Evolutionary conservation across 2,113 vertebrate genomes (phyloP), one percentile per base, ranked within the genome.

Genomic region (Lepus timidus): DNA sequence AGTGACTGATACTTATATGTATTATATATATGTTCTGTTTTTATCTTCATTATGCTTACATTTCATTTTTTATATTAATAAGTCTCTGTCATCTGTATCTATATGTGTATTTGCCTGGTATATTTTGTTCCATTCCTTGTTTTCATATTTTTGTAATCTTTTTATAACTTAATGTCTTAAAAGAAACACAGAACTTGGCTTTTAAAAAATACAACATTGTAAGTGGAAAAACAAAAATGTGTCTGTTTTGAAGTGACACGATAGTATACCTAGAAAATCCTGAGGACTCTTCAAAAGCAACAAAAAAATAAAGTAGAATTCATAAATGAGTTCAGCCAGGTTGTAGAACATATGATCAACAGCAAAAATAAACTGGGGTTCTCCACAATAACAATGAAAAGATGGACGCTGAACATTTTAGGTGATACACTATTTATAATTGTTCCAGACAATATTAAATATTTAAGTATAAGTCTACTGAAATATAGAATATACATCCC

Each of bases 401-500:
- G 67, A 68, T 67, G 51, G 58, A 87, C 84, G 58, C 3, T 3
- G 29, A 68, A 25, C 61, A 36, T 68, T 87, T 62, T 44, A 89
- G 74, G 79, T 74, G 7, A 19, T 51, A 51, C 25, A 27, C 33
- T 1, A 82, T 52, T 79, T 91, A 93, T 6, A 33, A 61, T 74
- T 83, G 27, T 16, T 67, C 22, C 76, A 25, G 68, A 74, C 16
- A 29, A 88, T 82, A 49, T 33, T 82, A 93, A 86, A 58, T 83
- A 82, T 65, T 64, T 58, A 88, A 94, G 36, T 65, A 52, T 94
- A 91, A 87, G 68, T 71, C 71, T 84, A 93, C 93, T 16, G 88
- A 94, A 94, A 81, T 14, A 33, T 82, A 51, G 31, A 79, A 65
- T 70, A 51, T 70, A 1, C 76, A 58, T 84, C 27, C 44, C 82